Percentiles rank a stretch among this genome's conserved stretches.
Conservation (phyloP, 2,888 invertebrate genomes). For the Hypomecis punctinalis region DNA sequence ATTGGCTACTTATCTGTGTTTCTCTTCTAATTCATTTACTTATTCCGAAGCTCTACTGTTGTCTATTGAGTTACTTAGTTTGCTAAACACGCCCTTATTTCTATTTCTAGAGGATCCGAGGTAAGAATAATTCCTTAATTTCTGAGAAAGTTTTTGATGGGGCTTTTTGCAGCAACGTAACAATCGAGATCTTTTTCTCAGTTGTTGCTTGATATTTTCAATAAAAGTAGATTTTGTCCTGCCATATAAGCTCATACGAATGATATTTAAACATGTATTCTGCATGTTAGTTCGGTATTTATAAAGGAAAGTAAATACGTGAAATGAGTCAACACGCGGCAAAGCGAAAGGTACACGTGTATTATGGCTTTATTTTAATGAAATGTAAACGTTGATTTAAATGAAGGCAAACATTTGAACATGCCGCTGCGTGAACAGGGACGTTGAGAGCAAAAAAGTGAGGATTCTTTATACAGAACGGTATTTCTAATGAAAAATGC, state of each 20-base stretch:
- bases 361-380: constrained; percentile 9
- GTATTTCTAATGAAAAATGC: too few species aligned
- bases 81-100: not conserved
- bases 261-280: too few species aligned
- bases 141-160: not conserved
- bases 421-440: not conserved
- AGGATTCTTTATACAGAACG: too few species aligned
- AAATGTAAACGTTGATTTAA: constrained; percentile 21
- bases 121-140: not conserved
- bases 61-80: constrained; percentile 15
- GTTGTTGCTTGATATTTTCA: too few species aligned
- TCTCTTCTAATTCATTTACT: not conserved
- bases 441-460: too few species aligned
- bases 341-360: not conserved
- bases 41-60: constrained; percentile 2
- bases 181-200: not conserved
- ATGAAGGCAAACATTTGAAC: constrained; percentile 11
- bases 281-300: too few species aligned
- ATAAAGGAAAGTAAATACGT: not conserved
- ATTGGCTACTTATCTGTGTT: not conserved
- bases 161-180: not conserved
- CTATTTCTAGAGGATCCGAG: not conserved
- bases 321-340: not conserved
- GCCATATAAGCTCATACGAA: too few species aligned
- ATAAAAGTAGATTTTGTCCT: too few species aligned